phyloP scores from a whole-genome alignment of 2,797 vertebrate species.

The Decapterus maruadsi region DNA sequence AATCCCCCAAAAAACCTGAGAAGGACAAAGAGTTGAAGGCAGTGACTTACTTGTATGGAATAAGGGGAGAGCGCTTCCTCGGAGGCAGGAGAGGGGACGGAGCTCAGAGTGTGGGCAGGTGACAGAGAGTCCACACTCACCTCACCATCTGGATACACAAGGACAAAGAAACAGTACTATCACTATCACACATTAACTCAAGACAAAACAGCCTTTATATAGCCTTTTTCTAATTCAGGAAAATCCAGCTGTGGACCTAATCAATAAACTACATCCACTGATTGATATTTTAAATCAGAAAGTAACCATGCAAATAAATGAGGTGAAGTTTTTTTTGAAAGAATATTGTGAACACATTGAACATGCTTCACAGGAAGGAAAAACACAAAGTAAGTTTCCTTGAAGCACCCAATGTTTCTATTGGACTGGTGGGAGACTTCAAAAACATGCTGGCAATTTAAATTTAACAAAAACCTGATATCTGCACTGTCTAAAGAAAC shows the following conservation, averaged over 20 bases:
- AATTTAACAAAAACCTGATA: no score
- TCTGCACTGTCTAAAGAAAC: no score
- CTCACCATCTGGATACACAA: constrained; percentile 85
- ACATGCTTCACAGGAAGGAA: no score
- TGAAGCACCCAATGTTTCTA: no score
- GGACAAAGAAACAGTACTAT: constrained; percentile 59
- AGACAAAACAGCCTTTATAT: background rate
- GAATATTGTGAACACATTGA: no score
- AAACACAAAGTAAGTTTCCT: no score
- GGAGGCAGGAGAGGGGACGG: constrained; percentile 87
- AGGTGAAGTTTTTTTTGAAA: no score
- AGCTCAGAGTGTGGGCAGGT: constrained; percentile 88
- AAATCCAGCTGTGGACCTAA: background rate
- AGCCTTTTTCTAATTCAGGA: constrained; percentile 9
- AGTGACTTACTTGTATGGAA: constrained; percentile 88
- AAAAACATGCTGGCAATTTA: no score
- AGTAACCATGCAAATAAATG: background rate
- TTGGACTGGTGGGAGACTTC: no score
- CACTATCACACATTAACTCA: background rate
- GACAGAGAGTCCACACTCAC: constrained; percentile 85
- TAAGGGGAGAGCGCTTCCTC: constrained; percentile 84
- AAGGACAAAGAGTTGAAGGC: constrained; percentile 39
- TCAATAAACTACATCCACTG: background rate
- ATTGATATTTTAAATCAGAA: background rate
- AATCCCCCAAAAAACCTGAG: constrained; percentile 25